Conservation (phyloP, 2,797 vertebrate genomes). For the Hydrophis major region DNA sequence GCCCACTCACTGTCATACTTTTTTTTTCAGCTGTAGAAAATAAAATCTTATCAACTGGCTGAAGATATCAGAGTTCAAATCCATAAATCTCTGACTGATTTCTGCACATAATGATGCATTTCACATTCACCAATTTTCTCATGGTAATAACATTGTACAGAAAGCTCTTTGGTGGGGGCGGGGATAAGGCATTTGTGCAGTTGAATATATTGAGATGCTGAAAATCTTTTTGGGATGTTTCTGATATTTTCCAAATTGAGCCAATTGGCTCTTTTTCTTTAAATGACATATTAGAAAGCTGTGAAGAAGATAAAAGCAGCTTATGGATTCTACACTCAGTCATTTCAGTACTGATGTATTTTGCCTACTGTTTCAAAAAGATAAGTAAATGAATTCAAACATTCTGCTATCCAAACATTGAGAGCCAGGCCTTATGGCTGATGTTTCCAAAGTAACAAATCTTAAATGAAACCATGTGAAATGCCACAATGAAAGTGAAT, state of each 20-base stretch:
- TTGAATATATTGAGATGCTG: conserved; percentile 41
- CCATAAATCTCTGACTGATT: conserved; percentile 7
- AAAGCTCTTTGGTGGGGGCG: neutral
- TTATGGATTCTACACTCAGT: conserved; percentile 37
- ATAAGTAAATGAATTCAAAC: conserved; percentile 65
- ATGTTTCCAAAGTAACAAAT: conserved; percentile 72
- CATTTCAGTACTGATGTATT: conserved; percentile 56
- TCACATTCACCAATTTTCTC: neutral
- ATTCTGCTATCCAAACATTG: conserved; percentile 64
- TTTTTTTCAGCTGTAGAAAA: conserved; percentile 5
- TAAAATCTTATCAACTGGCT: neutral
- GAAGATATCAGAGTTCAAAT: conserved; percentile 6
- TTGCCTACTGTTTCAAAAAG: conserved; percentile 52
- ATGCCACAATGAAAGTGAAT: conserved; percentile 70
- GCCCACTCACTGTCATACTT: neutral
- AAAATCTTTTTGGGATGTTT: conserved; percentile 51
- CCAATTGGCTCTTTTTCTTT: conserved; percentile 45
- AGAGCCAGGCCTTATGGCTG: conserved; percentile 63
- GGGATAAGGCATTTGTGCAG: conserved; percentile 6
- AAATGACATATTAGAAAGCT: conserved; percentile 46
- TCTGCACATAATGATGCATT: neutral
- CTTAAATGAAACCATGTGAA: conserved; percentile 71
- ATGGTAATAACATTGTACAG: neutral
- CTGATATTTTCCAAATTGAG: conserved; percentile 52
- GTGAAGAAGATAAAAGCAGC: conserved; percentile 43